Conservation (phyloP, 2,113 vertebrate genomes). For the Carassius auratus region DNA sequence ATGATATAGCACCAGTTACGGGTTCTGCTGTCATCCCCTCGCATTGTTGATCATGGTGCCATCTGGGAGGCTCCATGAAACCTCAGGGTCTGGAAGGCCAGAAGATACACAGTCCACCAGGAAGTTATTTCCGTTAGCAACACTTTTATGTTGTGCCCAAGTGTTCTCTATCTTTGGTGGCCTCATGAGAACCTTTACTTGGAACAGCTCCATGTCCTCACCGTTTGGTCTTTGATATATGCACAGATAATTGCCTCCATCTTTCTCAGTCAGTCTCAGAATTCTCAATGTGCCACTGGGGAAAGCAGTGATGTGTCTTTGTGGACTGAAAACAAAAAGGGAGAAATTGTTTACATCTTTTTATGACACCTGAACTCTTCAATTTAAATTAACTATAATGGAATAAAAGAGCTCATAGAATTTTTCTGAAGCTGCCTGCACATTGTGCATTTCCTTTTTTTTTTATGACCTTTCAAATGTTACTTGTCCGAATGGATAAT, state of each 20-base stretch:
- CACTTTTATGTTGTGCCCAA: constrained; percentile 66
- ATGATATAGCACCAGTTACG: constrained; percentile 74
- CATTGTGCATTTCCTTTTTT: neutral
- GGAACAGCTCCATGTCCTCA: constrained; percentile 76
- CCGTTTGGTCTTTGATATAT: constrained; percentile 76
- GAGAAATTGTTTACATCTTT: constrained; percentile 39
- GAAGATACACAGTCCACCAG: constrained; percentile 80
- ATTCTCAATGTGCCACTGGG: constrained; percentile 79
- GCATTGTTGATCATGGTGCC: constrained; percentile 79
- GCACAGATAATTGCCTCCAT: constrained; percentile 76
- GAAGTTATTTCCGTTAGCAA: constrained; percentile 76
- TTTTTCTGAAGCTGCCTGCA: neutral
- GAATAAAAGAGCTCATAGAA: neutral
- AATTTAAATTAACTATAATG: neutral
- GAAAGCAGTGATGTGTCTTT: constrained; percentile 76
- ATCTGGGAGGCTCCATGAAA: constrained; percentile 80
- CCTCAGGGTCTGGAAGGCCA: constrained; percentile 77
- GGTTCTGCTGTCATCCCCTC: constrained; percentile 74
- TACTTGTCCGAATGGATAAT: neutral
- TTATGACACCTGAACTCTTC: neutral
- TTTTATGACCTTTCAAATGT: neutral
- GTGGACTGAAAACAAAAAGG: constrained; percentile 67
- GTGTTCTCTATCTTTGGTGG: constrained; percentile 77
- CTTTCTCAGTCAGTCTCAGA: constrained; percentile 74
- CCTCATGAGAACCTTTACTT: constrained; percentile 78